Percentiles rank a stretch among this genome's conserved stretches.
These are phyloP conservation scores for Cyphomyrus discorhynchus DNA, from an alignment of 2,113 vertebrate genomes.

Conservation along the genomic window DNA sequence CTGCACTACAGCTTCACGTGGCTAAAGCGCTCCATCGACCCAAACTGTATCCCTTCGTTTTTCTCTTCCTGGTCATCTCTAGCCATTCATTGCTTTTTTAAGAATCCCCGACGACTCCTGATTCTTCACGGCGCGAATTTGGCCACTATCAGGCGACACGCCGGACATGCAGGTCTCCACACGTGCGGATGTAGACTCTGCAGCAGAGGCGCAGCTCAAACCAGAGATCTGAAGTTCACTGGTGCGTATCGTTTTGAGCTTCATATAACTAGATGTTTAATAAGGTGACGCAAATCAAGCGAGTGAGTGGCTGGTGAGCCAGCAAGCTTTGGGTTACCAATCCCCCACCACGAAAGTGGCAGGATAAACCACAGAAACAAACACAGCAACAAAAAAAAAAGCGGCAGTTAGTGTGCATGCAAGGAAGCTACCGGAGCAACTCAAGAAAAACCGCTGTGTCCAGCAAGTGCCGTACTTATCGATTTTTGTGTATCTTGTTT, in stretches of 20 bases:
- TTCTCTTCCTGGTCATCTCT: neutral
- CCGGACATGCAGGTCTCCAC: neutral
- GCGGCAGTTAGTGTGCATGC: too few species aligned
- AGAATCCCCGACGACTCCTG: neutral
- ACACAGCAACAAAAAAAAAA: neutral
- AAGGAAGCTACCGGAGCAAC: neutral
- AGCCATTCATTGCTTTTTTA: neutral
- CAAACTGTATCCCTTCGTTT: neutral
- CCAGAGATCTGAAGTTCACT: neutral
- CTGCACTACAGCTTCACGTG: neutral
- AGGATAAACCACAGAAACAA: neutral
- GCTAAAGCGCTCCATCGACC: neutral
- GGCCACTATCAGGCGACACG: neutral
- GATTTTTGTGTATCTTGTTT: constrained; percentile 37
- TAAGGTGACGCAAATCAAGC: neutral
- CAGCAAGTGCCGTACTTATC: constrained; percentile 13
- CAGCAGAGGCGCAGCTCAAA: neutral
- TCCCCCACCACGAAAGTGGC: neutral
- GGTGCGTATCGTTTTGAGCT: neutral
- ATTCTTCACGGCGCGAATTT: neutral
- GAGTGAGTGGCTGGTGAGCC: neutral
- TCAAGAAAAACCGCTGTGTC: neutral
- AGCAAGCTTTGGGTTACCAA: neutral
- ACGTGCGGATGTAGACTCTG: neutral
- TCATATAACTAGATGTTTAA: neutral